Percentiles rank a stretch among this genome's conserved stretches.
These are phyloP conservation scores for Liodrosophila aerea DNA, from an alignment of 2,888 invertebrate species.

Conservation along the genomic window DNA sequence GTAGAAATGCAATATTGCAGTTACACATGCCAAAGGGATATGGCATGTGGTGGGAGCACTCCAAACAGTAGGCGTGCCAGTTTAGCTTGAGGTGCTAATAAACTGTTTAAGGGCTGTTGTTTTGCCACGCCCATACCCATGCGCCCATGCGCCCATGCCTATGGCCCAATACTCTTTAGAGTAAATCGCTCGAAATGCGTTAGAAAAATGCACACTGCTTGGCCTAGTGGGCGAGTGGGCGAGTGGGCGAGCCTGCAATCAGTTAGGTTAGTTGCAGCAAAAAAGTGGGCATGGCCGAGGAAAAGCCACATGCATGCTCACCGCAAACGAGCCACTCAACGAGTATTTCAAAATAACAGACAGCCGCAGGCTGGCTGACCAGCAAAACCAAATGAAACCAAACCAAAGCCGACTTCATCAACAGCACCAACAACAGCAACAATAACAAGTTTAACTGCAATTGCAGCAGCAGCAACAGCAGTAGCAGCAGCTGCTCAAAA, in stretches of 20 bases:
- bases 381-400: constrained; percentile 71
- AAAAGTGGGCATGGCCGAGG: constrained; percentile 18
- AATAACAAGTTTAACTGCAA: constrained; percentile 5
- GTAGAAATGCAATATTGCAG: constrained; percentile 71
- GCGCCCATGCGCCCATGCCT: neutral
- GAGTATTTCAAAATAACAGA: constrained; percentile 77
- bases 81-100: constrained; percentile 12
- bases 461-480: constrained; percentile 18
- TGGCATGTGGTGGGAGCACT: too few relatives aligned
- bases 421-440: constrained; percentile 43
- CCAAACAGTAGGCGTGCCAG: constrained; percentile 23
- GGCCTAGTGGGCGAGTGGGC: neutral
- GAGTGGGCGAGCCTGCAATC: neutral
- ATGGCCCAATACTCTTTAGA: neutral
- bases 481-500: constrained; percentile 70
- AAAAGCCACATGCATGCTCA: constrained; percentile 63
- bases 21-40: constrained; percentile 22
- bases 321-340: constrained; percentile 77
- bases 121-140: neutral
- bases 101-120: neutral
- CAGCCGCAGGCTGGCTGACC: constrained; percentile 59
- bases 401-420: constrained; percentile 78
- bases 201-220: constrained; percentile 30
- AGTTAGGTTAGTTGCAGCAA: constrained; percentile 7
- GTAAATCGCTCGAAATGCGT: constrained; percentile 33